These are phyloP conservation scores for Micronycteris hirsuta DNA, from an alignment of 2,113 vertebrate species.

Conservation along the genomic window DNA sequence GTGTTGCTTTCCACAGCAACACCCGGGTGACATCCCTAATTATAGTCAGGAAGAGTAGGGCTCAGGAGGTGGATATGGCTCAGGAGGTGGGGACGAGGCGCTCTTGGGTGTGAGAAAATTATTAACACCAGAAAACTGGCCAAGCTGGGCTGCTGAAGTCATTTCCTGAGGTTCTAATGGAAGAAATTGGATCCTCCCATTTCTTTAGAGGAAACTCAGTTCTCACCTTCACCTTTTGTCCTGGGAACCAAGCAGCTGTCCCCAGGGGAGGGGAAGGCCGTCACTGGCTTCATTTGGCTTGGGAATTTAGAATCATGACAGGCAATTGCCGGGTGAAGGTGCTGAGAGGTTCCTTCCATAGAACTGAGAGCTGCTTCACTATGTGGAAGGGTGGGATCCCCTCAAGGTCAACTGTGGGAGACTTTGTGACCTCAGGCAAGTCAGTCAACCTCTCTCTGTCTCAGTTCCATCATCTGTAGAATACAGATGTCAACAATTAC, in stretches of 20 bases:
- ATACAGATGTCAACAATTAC: not conserved
- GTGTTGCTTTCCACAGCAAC: conserved; percentile 53
- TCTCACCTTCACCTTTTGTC: conserved; percentile 16
- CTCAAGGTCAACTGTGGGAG: too few relatives aligned
- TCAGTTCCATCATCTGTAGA: not conserved
- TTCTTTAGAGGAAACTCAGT: not conserved
- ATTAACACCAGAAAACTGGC: conserved; percentile 50
- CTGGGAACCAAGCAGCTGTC: not conserved
- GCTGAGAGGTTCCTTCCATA: not conserved
- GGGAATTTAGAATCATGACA: not conserved
- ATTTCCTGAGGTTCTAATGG: conserved; percentile 46
- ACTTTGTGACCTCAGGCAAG: not conserved
- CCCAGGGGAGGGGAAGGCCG: not conserved
- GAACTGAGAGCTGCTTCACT: not conserved
- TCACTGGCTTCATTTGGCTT: not conserved
- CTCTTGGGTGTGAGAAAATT: conserved; percentile 63
- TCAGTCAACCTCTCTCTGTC: not conserved
- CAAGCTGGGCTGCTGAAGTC: conserved; percentile 33
- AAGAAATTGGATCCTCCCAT: not conserved
- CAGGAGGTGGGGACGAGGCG: conserved; percentile 14
- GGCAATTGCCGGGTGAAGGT: fast-evolving
- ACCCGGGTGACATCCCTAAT: conserved; percentile 42
- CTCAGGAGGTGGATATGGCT: conserved; percentile 27
- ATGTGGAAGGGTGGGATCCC: not conserved
- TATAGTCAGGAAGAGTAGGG: conserved; percentile 23